phyloP scores from a whole-genome alignment of 2,797 vertebrate species.

The Kryptopterus vitreolus region DNA sequence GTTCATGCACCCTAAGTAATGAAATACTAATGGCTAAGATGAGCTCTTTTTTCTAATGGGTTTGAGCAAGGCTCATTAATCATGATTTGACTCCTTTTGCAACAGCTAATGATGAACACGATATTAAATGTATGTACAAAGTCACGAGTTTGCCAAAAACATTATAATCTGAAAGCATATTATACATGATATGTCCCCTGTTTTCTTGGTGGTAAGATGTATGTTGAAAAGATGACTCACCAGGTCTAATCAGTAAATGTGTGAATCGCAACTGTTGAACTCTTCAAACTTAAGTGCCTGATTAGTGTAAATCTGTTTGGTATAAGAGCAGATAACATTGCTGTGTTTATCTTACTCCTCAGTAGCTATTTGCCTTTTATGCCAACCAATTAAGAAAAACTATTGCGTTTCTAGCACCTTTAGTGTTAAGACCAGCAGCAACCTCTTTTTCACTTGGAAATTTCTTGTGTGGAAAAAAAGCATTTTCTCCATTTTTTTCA shows the following conservation, averaged over 20 bases:
- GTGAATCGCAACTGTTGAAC: neutral
- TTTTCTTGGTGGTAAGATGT: neutral
- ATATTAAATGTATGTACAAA: conserved; percentile 19
- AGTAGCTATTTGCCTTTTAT: neutral
- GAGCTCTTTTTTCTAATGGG: conserved; percentile 7
- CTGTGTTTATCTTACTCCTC: neutral
- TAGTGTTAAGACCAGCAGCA: neutral
- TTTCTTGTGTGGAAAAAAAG: no score
- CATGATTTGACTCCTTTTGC: conserved; percentile 20
- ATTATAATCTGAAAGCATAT: conserved; percentile 3
- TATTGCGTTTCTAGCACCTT: neutral
- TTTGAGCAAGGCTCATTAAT: conserved; percentile 21
- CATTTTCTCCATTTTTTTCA: no score
- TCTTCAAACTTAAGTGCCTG: neutral
- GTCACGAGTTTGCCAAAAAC: neutral
- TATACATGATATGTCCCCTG: neutral
- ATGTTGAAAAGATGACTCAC: conserved; percentile 4
- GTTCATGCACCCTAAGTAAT: conserved; percentile 15
- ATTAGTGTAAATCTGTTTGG: neutral
- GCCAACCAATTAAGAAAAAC: neutral
- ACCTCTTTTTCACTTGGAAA: neutral
- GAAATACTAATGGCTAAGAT: conserved; percentile 8
- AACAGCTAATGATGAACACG: conserved; percentile 29
- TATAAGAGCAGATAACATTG: neutral
- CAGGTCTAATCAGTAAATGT: neutral